These are phyloP conservation scores for Pyrrhura leucotis DNA, from an alignment of 2,797 vertebrate genomes.

Conservation along the genomic window DNA sequence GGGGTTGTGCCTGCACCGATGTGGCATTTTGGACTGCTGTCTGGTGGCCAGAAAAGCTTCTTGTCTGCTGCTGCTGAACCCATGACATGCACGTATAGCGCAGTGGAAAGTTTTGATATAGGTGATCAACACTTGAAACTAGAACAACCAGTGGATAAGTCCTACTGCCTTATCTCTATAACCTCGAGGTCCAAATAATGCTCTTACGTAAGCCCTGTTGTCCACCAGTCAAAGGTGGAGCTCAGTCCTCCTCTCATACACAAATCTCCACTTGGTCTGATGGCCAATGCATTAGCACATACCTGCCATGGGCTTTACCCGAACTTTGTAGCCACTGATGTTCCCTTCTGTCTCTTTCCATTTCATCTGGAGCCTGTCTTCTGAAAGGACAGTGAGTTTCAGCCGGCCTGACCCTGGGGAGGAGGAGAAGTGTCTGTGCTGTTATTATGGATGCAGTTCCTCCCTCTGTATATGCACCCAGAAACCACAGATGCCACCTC, in stretches of 20 bases:
- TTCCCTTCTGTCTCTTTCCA: conserved; percentile 89
- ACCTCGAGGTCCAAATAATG: neutral
- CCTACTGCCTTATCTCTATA: neutral
- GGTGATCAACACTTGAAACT: neutral
- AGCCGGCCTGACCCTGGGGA: conserved; percentile 73
- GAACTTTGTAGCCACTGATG: conserved; percentile 88
- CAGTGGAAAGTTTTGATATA: neutral
- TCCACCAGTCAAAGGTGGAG: neutral
- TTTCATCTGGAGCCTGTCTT: conserved; percentile 93
- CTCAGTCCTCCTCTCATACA: neutral
- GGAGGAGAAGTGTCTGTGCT: rapidly evolving
- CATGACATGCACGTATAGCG: rapidly evolving
- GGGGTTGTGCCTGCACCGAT: neutral
- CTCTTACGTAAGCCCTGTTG: rapidly evolving
- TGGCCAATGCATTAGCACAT: rapidly evolving
- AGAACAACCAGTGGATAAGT: neutral
- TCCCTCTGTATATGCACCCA: neutral
- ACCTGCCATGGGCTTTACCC: conserved; percentile 92
- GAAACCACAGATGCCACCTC: rapidly evolving
- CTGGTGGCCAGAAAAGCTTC: neutral
- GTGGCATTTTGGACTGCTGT: neutral
- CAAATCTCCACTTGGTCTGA: neutral
- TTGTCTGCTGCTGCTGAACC: neutral
- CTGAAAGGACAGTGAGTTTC: conserved; percentile 87
- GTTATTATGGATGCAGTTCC: rapidly evolving